A percentile compares a stretch with the other conserved stretches of the same genome.
Evolutionary conservation across 2,113 vertebrate genomes (phyloP).

Genomic region (Grallaria varia): DNA sequence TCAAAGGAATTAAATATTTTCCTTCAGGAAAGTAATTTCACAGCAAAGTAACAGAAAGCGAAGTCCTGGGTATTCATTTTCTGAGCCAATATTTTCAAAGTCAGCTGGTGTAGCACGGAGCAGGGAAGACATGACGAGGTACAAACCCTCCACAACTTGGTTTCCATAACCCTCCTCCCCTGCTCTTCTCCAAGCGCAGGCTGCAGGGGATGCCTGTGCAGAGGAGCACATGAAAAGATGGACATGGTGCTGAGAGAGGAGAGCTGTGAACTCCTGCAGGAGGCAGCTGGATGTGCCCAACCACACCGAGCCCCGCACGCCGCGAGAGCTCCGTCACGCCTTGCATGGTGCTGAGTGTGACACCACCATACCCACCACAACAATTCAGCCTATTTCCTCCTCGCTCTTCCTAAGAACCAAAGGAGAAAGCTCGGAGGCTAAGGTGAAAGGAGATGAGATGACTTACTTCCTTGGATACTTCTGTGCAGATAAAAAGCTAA

Average conservation of each 20-base stretch:
- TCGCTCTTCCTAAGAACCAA: slow-evolving; percentile 56
- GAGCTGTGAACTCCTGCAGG: slow-evolving; percentile 20
- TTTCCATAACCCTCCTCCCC: slow-evolving; percentile 22
- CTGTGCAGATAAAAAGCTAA: slow-evolving; percentile 76
- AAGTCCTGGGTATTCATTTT: slow-evolving; percentile 75
- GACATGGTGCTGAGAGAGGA: background rate
- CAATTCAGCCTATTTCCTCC: slow-evolving; percentile 60
- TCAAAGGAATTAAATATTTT: slow-evolving; percentile 80
- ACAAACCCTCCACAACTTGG: slow-evolving; percentile 24
- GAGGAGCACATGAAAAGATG: slow-evolving; percentile 48
- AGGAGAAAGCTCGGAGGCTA: slow-evolving; percentile 64
- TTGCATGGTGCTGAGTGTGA: slow-evolving; percentile 24
- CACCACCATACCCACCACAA: slow-evolving; percentile 19
- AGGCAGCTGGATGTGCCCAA: slow-evolving; percentile 2
- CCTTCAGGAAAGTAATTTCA: slow-evolving; percentile 80
- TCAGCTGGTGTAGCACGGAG: slow-evolving; percentile 63
- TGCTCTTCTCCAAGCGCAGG: background rate
- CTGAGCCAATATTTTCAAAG: slow-evolving; percentile 73
- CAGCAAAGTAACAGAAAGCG: slow-evolving; percentile 73
- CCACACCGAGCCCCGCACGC: background rate
- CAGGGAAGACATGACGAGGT: slow-evolving; percentile 51
- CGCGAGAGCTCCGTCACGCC: slow-evolving; percentile 25
- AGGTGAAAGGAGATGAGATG: slow-evolving; percentile 71
- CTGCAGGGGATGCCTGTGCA: slow-evolving; percentile 3
- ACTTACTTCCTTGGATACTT: slow-evolving; percentile 67